Base-by-base conservation (phyloP, 2,797 vertebrate genomes). In the Zalophus californianus region DNA sequence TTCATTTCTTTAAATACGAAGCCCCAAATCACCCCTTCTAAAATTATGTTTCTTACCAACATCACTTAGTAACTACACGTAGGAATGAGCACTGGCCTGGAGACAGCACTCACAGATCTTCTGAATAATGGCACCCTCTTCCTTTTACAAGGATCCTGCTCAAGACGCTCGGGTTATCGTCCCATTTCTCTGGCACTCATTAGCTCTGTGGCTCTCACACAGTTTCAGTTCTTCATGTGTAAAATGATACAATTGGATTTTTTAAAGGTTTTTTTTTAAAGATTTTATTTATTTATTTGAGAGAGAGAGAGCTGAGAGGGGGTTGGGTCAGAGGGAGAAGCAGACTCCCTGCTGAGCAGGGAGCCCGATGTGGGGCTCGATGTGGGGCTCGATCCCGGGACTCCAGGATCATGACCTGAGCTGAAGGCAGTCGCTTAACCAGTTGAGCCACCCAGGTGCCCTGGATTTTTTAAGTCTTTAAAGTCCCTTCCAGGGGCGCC, bases 1-100 rank as follows among this genome's bases (percentile, higher is more conserved):
- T 83, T 92, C 62, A 54, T 92, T 96, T 96, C 93, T 98, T 97
- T 96, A 93, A 93, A 96, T 93, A 87, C 41, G 29, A 96, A 90
- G 50, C 27, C 54, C 50, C 38, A 91, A 86, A 89, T 94, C 89
- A 78, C 52, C 20, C 72, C 41, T 32, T 94, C 96, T 94, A 97
- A 97, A 97, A 97, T 88, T 88, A 77, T 73, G 62, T 73, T 98
- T 91, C 91, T 83, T 92, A 62, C 82, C 85, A 92, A 80, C 82
- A 86, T 38, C 54, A 1, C 86, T 85, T 88, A 78, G 90, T 86
- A 88, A 96, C 90, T 72, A 35, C 72, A 88, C 50, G 52, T 1
- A 72, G 80, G 72, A 93, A 93, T 5, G 32, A 93, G 14, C 58
- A 29, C 3, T 5, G 60, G 54, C 78, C 87, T 68, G 27, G 56